Evolutionary conservation across 2,113 vertebrate species (phyloP).

Genomic region (Bujurquina vittata): DNA sequence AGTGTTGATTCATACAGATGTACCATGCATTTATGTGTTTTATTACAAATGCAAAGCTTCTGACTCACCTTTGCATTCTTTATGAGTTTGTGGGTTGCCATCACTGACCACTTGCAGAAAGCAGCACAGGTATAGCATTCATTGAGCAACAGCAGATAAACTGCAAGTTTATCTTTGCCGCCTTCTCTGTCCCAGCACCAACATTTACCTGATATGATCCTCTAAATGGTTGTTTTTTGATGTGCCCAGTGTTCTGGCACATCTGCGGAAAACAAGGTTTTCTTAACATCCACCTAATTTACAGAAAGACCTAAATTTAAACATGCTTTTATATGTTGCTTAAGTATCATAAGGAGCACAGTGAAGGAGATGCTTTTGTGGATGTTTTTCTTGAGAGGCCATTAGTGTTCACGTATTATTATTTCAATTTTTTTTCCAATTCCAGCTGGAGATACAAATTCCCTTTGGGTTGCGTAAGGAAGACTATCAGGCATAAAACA

Average conservation of each 20-base stretch:
- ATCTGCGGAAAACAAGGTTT: not conserved
- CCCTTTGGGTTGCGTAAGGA: too few species aligned
- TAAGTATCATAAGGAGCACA: not conserved
- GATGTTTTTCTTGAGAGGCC: too few species aligned
- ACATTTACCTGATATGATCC: not conserved
- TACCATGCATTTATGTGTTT: not conserved
- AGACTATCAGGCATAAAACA: too few species aligned
- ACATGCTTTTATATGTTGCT: not conserved
- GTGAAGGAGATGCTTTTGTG: not conserved
- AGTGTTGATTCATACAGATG: not conserved
- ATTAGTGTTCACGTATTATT: too few species aligned
- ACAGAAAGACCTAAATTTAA: not conserved
- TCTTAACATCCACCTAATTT: not conserved
- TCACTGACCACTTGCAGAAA: not conserved
- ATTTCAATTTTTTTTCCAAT: too few species aligned
- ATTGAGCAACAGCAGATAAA: not conserved
- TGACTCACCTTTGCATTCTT: not conserved
- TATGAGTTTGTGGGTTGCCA: not conserved
- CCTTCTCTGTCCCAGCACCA: not conserved
- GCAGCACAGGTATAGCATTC: not conserved
- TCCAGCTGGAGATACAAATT: too few species aligned
- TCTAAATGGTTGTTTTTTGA: not conserved
- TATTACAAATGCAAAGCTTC: constrained; percentile 1
- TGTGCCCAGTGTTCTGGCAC: not conserved
- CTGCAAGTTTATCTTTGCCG: not conserved